Percentiles rank a stretch among this genome's conserved stretches.
Evolutionary conservation across 37 sponge, comb jelly and placozoan genomes (phyloP).

Genomic region (Ephydatia muelleri): DNA sequence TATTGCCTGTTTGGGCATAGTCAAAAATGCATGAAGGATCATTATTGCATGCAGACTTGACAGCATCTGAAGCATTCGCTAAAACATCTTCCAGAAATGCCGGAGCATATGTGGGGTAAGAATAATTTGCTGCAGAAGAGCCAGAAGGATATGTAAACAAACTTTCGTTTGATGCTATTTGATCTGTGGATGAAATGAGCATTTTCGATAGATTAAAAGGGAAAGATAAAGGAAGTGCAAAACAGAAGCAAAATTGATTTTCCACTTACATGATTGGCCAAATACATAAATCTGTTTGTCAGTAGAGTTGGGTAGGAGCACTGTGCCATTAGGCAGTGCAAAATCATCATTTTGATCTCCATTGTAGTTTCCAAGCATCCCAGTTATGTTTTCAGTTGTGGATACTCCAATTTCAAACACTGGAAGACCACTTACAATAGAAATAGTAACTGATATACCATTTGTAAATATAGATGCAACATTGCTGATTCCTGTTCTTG

Average conservation of each 20-base stretch:
- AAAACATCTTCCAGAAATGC: constrained; percentile 42
- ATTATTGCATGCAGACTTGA: constrained; percentile 25
- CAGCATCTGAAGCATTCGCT: constrained; percentile 10
- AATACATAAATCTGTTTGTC: constrained; percentile 68
- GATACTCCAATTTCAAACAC: constrained; percentile 26
- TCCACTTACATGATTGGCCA: constrained; percentile 63
- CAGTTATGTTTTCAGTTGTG: constrained; percentile 35
- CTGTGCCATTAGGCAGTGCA: constrained; percentile 55
- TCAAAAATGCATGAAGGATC: constrained; percentile 62
- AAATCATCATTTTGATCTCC: constrained; percentile 65
- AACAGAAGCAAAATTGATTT: neutral
- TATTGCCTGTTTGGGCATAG: constrained; percentile 51
- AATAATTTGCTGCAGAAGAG: constrained; percentile 9
- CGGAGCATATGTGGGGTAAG: constrained; percentile 49
- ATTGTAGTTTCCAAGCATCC: constrained; percentile 77
- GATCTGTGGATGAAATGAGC: constrained; percentile 34
- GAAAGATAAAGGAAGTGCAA: too few species aligned
- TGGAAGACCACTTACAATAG: neutral
- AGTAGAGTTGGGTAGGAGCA: constrained; percentile 36
- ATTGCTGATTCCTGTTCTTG: neutral
- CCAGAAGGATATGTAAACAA: constrained; percentile 51
- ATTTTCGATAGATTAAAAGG: too few species aligned
- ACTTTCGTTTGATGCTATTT: constrained; percentile 37
- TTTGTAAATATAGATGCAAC: constrained; percentile 17
- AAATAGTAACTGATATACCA: constrained; percentile 30